Evolutionary conservation across 2,888 invertebrate genomes (phyloP).

Genomic region (Philonicus albiceps): DNA sequence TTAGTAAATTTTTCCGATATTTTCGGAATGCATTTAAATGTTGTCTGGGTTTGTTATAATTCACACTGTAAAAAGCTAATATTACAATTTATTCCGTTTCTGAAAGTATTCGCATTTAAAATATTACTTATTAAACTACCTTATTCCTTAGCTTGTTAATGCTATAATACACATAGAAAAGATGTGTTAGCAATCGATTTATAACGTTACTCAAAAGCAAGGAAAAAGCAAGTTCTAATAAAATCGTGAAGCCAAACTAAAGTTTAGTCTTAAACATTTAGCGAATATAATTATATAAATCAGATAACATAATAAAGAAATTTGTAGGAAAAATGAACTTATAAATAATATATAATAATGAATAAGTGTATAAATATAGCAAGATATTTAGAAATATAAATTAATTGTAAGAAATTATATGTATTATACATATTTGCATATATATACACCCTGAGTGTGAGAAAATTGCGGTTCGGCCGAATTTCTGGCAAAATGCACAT

Average conservation of each 20-base stretch:
- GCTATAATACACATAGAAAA: neutral
- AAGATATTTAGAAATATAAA: neutral
- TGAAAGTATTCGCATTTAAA: no score
- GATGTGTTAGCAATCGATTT: neutral
- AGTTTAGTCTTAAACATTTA: neutral
- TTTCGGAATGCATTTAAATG: neutral
- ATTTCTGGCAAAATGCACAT: no score
- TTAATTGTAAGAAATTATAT: neutral
- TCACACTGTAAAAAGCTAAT: no score
- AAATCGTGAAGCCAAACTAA: conserved; percentile 3
- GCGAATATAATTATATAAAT: neutral
- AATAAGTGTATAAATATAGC: conserved; percentile 6
- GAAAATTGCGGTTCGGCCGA: no score
- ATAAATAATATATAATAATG: neutral
- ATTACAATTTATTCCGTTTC: no score
- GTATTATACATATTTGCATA: neutral
- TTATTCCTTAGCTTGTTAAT: no score
- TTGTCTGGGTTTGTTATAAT: no score
- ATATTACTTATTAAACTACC: no score
- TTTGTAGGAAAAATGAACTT: conserved; percentile 26
- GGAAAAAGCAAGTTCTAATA: neutral
- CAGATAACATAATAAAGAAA: neutral
- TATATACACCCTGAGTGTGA: no score
- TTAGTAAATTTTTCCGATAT: neutral
- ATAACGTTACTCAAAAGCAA: neutral